A percentile compares a stretch with the other conserved stretches of the same genome.
Conservation (phyloP, 1,140 invertebrate species). For the Holotrichia oblita region DNA sequence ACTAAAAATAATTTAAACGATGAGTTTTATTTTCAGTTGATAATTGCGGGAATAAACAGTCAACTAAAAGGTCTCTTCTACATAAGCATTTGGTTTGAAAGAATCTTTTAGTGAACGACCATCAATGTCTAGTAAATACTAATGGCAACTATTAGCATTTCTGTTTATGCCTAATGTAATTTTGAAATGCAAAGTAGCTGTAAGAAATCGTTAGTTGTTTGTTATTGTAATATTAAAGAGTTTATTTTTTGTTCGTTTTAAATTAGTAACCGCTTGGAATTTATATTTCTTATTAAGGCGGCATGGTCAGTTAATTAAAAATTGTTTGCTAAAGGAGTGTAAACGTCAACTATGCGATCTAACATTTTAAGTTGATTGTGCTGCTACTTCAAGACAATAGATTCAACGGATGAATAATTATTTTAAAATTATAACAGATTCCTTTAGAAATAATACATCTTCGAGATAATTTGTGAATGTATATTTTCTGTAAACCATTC, state of each 20-base stretch:
- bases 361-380: too few species aligned
- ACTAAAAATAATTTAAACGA: conserved; percentile 3
- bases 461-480: too few species aligned
- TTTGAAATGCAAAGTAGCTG: background rate
- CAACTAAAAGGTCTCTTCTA: background rate
- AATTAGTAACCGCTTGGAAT: conserved; percentile 8
- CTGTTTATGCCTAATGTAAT: background rate
- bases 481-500: too few species aligned
- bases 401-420: too few species aligned
- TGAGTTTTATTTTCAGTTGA: background rate
- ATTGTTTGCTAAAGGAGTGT: background rate
- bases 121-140: background rate
- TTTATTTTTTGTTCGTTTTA: conserved; percentile 10
- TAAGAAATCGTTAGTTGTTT: background rate
- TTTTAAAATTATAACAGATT: too few species aligned
- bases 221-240: background rate
- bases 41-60: background rate
- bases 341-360: too few species aligned
- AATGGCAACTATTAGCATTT: conserved; percentile 20
- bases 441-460: too few species aligned
- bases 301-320: background rate
- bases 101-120: background rate
- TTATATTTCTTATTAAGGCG: background rate
- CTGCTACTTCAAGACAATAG: too few species aligned
- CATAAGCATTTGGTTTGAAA: background rate